Conservation (phyloP, 1,140 invertebrate genomes). For the Drosophila takahashii region DNA sequence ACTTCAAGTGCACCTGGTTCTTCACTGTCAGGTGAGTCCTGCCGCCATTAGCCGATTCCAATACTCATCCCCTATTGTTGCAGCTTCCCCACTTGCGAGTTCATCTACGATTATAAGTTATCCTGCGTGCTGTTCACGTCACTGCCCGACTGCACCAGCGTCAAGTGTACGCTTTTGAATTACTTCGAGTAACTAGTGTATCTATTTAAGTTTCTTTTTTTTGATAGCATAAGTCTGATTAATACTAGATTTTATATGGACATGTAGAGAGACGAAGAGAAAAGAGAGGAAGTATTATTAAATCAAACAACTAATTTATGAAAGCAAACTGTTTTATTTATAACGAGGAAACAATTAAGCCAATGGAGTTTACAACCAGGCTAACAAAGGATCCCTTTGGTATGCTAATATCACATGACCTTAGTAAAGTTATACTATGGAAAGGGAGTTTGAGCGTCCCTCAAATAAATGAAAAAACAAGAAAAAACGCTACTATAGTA, state of each 20-base stretch:
- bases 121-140: conserved; percentile 83
- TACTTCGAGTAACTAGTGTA: conserved; percentile 75
- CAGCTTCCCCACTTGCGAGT: conserved; percentile 82
- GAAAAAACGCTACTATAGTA: too few relatives aligned
- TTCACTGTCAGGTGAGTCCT: conserved; percentile 74
- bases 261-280: conserved; percentile 19
- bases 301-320: conserved; percentile 27
- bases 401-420: too few relatives aligned
- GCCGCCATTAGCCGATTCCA: not conserved
- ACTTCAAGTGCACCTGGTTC: conserved; percentile 84
- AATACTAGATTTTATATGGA: conserved; percentile 61
- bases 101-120: conserved; percentile 83
- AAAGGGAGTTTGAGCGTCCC: too few relatives aligned
- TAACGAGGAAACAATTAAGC: too few relatives aligned
- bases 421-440: too few relatives aligned
- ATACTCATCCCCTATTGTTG: not conserved
- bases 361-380: too few relatives aligned
- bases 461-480: too few relatives aligned
- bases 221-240: conserved; percentile 57
- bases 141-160: conserved; percentile 82
- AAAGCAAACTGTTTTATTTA: not conserved
- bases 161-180: conserved; percentile 81
- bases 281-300: conserved; percentile 16
- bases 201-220: conserved; percentile 38
- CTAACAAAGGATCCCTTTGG: too few relatives aligned